Evolutionary conservation across 2,888 invertebrate genomes (phyloP).

Genomic region (Pristionchus arcanus): DNA sequence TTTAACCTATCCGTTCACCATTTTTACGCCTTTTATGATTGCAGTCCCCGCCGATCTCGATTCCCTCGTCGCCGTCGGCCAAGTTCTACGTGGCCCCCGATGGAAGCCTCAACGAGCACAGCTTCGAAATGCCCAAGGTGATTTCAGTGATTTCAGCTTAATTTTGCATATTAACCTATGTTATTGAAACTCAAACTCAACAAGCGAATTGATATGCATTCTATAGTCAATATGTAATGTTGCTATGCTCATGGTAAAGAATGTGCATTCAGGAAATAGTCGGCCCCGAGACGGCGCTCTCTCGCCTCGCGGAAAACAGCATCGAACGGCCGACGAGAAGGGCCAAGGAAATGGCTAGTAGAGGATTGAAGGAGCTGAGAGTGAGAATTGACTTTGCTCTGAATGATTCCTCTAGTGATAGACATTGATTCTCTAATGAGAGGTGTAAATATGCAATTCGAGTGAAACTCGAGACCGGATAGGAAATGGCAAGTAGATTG

Average conservation of each 20-base stretch:
- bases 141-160: not conserved
- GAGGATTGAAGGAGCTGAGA: conserved; percentile 58
- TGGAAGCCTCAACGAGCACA: conserved; percentile 72
- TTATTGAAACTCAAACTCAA: too few relatives aligned
- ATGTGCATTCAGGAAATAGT: conserved; percentile 59
- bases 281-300: conserved; percentile 62
- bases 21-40: too few relatives aligned
- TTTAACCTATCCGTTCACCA: not conserved
- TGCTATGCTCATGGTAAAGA: too few relatives aligned
- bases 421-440: too few relatives aligned
- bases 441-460: too few relatives aligned
- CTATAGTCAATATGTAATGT: too few relatives aligned
- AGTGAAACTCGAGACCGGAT: too few relatives aligned
- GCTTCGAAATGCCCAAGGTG: conserved; percentile 73
- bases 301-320: conserved; percentile 60
- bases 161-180: too few relatives aligned
- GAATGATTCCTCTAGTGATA: too few relatives aligned
- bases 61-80: conserved; percentile 59
- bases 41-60: conserved; percentile 50
- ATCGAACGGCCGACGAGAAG: conserved; percentile 48
- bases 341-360: conserved; percentile 58
- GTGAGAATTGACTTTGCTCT: not conserved
- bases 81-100: conserved; percentile 74
- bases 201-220: too few relatives aligned
- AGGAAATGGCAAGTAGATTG: too few relatives aligned